Evolutionary conservation across 2,888 invertebrate species (phyloP), one percentile per base, ranked within the genome.

Genomic region (Athalia circularis): DNA sequence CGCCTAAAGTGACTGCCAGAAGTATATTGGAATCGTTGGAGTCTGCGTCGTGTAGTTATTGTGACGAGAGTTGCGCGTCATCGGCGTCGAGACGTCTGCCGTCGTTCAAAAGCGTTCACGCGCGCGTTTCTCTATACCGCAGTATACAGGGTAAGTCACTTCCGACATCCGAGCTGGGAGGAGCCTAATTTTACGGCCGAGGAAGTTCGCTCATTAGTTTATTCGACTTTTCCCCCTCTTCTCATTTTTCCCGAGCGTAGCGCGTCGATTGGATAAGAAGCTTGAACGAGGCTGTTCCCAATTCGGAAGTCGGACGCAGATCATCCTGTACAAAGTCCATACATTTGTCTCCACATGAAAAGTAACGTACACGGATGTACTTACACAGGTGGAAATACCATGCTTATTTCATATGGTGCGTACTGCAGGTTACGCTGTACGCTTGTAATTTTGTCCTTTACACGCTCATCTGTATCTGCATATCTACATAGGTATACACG

Each of bases 71-170:
- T 1, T 29, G 5, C 47, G 48, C 65, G 48, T 65, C 65, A 29
- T 29, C 7, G 43, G 29, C 68, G 47, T 68, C 68, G 68, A 15
- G 68, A 68, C 54, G 68, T 68, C 68, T 68, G 29, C 68, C 47
- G n/a, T 5, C 11, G 68, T 72, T 59, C 72, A 59, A 59, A 72
- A 29, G 72, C 57, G 8, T 70, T 43, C n/a, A 64, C 48, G 13
- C 65, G 65, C 7, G 29, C 29, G 54, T 68, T 54, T 11, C 52
- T 6, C 61, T 3, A 29, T 15, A 7, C 52, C 29, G 29, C 29
- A 2, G 29, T 29, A 29, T 29, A 29, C 29, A 29, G 29, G 29
- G 29, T 29, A 29, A 29, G 29, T 29, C 29, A 29, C 0, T 29
- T 29, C 29, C 9, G 54, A n/a, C 54, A 54, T 54, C n/a, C 54